A percentile compares a stretch with the other conserved stretches of the same genome.
These are phyloP conservation scores for Tetraneura akinire DNA, from an alignment of 1,140 invertebrate genomes.

Conservation along the genomic window DNA sequence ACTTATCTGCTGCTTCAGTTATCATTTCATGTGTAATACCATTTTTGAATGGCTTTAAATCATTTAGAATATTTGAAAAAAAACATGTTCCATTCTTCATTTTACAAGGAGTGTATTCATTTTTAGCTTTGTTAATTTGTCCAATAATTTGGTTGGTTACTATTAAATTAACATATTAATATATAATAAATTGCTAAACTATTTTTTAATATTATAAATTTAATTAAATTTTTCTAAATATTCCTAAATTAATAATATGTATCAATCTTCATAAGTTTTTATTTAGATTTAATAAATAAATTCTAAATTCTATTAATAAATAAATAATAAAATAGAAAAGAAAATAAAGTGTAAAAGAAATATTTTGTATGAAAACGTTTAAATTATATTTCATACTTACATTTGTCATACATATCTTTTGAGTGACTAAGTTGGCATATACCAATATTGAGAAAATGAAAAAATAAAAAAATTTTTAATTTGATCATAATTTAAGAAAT, in stretches of 20 bases:
- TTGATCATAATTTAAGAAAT: conserved; percentile 31
- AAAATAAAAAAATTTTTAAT: conserved; percentile 31
- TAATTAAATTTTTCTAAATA: neutral
- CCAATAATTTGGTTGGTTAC: conserved; percentile 42
- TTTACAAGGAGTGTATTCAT: conserved; percentile 54
- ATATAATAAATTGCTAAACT: neutral
- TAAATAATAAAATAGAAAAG: neutral
- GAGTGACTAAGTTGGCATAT: neutral
- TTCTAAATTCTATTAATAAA: neutral
- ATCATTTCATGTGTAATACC: conserved; percentile 71
- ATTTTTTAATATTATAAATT: neutral
- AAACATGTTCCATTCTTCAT: conserved; percentile 61
- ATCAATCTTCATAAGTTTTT: neutral
- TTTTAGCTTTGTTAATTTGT: conserved; percentile 50
- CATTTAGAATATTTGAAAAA: conserved; percentile 66
- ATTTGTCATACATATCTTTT: conserved; percentile 36
- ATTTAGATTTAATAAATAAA: neutral
- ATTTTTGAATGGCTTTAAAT: conserved; percentile 71
- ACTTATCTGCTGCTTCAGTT: conserved; percentile 64
- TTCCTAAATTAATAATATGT: neutral
- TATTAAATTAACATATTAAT: neutral
- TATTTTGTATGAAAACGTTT: neutral
- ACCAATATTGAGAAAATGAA: conserved; percentile 9
- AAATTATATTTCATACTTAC: conserved; percentile 12
- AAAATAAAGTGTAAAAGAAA: too few species aligned